Conservation (phyloP, 2,113 vertebrate species). For the Sapayoa aenigma region DNA sequence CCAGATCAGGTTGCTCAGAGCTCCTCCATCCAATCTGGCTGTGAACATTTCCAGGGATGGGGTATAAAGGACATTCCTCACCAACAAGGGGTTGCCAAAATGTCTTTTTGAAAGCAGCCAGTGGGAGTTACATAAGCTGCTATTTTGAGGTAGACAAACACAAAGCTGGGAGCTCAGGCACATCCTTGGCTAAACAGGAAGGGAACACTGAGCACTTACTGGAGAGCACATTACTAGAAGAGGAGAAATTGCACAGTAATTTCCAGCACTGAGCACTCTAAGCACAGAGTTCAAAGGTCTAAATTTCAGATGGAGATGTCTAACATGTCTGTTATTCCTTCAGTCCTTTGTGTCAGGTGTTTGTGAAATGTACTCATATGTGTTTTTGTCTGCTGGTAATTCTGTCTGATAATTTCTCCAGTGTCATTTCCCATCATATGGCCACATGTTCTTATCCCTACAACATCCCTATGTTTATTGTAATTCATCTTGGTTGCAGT, state of each 20-base stretch:
- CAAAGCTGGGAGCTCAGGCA: neutral
- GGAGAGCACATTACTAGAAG: neutral
- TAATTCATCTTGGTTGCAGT: neutral
- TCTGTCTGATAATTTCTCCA: neutral
- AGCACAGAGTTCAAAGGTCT: neutral
- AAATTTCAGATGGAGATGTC: neutral
- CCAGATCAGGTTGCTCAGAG: neutral
- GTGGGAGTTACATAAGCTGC: neutral
- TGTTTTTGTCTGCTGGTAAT: neutral
- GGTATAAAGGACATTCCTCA: neutral
- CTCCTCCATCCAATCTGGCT: neutral
- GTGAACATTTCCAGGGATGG: neutral
- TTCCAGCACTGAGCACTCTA: neutral
- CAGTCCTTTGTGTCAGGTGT: neutral
- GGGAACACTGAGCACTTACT: neutral
- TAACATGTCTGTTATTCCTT: neutral
- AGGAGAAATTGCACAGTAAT: neutral
- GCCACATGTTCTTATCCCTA: neutral
- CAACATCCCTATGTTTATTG: neutral
- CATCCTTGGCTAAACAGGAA: neutral
- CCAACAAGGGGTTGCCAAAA: neutral
- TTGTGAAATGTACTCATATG: neutral
- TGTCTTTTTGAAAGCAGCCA: neutral
- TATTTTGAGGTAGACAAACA: neutral
- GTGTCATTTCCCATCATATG: neutral